Evolutionary conservation across 2,797 vertebrate genomes (phyloP).

Genomic region (Cuniculus paca): DNA sequence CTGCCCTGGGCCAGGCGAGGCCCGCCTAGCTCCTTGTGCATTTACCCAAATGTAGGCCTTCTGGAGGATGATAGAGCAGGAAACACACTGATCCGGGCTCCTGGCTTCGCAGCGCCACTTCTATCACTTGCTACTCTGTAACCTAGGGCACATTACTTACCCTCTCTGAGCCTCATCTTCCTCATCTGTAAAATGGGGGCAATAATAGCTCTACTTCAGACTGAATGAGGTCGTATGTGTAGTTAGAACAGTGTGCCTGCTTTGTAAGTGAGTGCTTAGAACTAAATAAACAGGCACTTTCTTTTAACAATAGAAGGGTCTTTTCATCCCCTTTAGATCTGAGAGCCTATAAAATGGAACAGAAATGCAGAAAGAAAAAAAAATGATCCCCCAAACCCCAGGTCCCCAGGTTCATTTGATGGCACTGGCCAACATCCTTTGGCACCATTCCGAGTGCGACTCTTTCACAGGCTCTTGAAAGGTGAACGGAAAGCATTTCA

Average conservation of each 20-base stretch:
- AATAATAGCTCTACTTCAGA: not conserved
- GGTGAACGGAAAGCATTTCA: not conserved
- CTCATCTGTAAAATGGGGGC: not conserved
- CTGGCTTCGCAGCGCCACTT: not conserved
- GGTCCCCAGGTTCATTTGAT: not conserved
- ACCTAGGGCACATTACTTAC: not conserved
- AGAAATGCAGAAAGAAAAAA: not conserved
- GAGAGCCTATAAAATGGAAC: not conserved
- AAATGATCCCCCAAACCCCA: not conserved
- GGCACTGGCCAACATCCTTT: not conserved
- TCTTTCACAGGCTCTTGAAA: not conserved
- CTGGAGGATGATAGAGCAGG: not conserved
- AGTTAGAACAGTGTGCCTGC: not conserved
- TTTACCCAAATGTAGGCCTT: not conserved
- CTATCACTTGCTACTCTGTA: not conserved
- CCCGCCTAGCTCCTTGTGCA: accelerated
- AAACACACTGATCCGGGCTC: not conserved
- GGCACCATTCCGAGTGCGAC: not conserved
- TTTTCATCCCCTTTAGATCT: not conserved
- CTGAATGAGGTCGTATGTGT: not conserved
- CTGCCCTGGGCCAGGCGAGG: not conserved
- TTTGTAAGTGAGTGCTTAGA: not conserved
- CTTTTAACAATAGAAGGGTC: not conserved
- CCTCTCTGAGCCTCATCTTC: not conserved
- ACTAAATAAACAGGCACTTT: not conserved